These are phyloP conservation scores for Monochamus alternatus DNA, from an alignment of 2,888 invertebrate species.

Conservation along the genomic window DNA sequence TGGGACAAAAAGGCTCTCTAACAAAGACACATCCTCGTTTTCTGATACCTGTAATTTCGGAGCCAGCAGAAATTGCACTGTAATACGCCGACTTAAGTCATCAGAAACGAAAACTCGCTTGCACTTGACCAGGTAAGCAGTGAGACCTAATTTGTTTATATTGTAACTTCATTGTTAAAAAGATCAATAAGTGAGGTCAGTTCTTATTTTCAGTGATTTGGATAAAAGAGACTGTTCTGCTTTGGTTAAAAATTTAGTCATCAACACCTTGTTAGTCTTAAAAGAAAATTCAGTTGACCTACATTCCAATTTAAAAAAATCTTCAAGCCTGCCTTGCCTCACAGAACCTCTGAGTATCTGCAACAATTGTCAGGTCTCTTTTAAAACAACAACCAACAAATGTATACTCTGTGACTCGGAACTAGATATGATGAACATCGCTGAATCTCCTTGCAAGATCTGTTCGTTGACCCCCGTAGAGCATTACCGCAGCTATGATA, in stretches of 20 bases:
- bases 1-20: constrained; percentile 74
- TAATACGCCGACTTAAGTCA: constrained; percentile 64
- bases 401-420: constrained; percentile 65
- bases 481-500: constrained; percentile 64
- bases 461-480: constrained; percentile 68
- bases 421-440: constrained; percentile 66
- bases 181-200: constrained; percentile 60
- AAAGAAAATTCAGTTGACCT: constrained; percentile 26
- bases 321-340: constrained; percentile 54
- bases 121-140: constrained; percentile 50
- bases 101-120: constrained; percentile 43
- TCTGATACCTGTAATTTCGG: constrained; percentile 59
- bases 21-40: constrained; percentile 62
- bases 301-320: constrained; percentile 48
- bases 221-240: constrained; percentile 58
- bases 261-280: constrained; percentile 20
- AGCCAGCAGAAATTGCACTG: constrained; percentile 66
- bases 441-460: constrained; percentile 67
- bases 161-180: constrained; percentile 50
- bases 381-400: constrained; percentile 50
- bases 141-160: constrained; percentile 43
- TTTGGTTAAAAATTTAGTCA: constrained; percentile 62
- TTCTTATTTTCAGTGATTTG: constrained; percentile 51
- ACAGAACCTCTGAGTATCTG: constrained; percentile 47
- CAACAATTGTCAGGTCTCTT: constrained; percentile 51